Evolutionary conservation across 2,797 vertebrate species (phyloP), one percentile per base, ranked within the genome.

Genomic region (Sarcoramphus papa): DNA sequence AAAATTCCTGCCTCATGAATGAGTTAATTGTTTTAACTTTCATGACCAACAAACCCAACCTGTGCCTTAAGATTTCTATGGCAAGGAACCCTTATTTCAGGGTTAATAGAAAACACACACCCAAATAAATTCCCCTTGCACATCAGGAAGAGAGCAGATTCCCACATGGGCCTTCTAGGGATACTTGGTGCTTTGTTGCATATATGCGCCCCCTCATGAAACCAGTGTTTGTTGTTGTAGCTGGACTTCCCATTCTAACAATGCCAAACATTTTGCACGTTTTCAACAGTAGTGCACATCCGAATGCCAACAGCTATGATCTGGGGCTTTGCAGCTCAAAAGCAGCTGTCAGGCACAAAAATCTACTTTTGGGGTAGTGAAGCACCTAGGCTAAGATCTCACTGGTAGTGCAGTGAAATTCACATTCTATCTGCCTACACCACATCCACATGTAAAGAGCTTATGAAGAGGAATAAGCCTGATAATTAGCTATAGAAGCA

Each of bases 1-100:
- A 88, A 93, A 96, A 95, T 86, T 94, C 94, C 86, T 94, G 30
- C 72, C 67, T 88, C 43, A 63, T 96, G 95, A 97, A 97, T 91
- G 90, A 93, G 31, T 93, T 95, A 96, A 97, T 95, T 96, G 76
- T 96, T 93, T 88, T 79, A 86, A 87, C 47, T 82, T 94, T 83
- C 70, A 63, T 18, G 33, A 80, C 40, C 45, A 67, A 76, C 82
- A 91, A 62, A 4, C 45, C 57, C 68, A 87, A 80, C 45, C 25
- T 33, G 37, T 68, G 27, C 53, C 21, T 90, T 92, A 75, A 86
- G n/a, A 59, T 68, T 93, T 75, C 41, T 72, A 76, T 21, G n/a
- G 82, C 53, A 92, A 92, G 50, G 31, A 77, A 64, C 4, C 1
- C 17, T 73, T 75, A 65, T 53, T 95, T 89, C 54, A 91, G 43